phyloP scores from a whole-genome alignment of 2,888 invertebrate genomes.

The Lepidochitona cinerea region DNA sequence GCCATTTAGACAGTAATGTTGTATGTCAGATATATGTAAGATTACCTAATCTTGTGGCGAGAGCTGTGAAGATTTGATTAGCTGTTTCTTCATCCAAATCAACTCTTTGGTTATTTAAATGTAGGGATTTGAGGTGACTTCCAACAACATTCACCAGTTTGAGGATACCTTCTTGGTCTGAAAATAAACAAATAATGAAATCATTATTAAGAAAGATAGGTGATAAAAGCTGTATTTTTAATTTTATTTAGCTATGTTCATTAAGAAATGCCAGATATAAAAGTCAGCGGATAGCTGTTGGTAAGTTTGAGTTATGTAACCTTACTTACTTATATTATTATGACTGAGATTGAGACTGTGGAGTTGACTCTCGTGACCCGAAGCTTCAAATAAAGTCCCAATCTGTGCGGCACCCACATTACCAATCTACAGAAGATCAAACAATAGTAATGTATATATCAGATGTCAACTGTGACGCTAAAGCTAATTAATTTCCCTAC shows the following conservation, averaged over 20 bases:
- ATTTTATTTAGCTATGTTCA: not conserved
- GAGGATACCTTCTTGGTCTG: constrained; percentile 47
- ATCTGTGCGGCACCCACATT: constrained; percentile 36
- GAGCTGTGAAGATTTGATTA: constrained; percentile 40
- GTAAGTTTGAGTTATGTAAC: too few species aligned
- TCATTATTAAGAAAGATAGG: not conserved
- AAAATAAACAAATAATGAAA: not conserved
- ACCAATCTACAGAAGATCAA: constrained; percentile 35
- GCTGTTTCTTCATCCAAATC: constrained; percentile 46
- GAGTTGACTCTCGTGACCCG: constrained; percentile 39
- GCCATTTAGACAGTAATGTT: too few species aligned
- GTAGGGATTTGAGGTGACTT: constrained; percentile 44
- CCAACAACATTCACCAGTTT: constrained; percentile 35
- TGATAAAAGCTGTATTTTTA: too few species aligned
- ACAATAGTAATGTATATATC: too few species aligned
- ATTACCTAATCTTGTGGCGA: constrained; percentile 48
- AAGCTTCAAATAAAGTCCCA: constrained; percentile 40
- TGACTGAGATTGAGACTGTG: constrained; percentile 53
- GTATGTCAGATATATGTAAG: too few species aligned
- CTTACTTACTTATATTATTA: constrained; percentile 52
- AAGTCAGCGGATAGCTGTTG: not conserved
- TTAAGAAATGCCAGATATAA: not conserved
- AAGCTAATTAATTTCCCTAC: too few species aligned
- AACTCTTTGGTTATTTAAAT: constrained; percentile 45
- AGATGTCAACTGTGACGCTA: too few species aligned